Evolutionary conservation across 2,888 invertebrate genomes (phyloP), one percentile per base, ranked within the genome.

Genomic region (Hydraecia micacea): DNA sequence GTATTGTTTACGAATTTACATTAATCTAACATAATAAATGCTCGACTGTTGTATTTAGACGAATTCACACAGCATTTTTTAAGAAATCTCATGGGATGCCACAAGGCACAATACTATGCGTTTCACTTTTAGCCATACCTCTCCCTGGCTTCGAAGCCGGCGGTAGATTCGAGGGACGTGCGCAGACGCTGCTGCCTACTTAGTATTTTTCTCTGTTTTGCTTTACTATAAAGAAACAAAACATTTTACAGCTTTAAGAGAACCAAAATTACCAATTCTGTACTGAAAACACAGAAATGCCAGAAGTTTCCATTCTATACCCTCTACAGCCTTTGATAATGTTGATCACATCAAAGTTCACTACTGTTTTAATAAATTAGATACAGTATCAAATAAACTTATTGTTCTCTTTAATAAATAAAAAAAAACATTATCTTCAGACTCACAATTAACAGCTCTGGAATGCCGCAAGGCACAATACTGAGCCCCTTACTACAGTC

Each of bases 151-250:
- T 98, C 95, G 98, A 98, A 91, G 97, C 97, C n/a, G 98, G 98
- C 87, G 98, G 98, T 3, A 96, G 98, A 89, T 98, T 98, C 95
- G 98, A 98, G 94, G 98, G 98, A 0, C 97, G 98, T 85, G 97
- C 98, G 83, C 98, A 98, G 95, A 98, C 98, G 87, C 98, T 98
- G 91, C 97, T 98, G 94, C 98, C 98, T 58, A 28, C 28, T 18
- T n/a, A 55, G 8, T 58, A n/a, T n/a, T 11, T 3, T 13, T 58
- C 4, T 58, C n/a, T 60, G 6, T 6, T 28, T 32, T 21, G 8
- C 21, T 32, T 21, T 21, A 21, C 9, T 28, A 6, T 18, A 32
- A 32, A 32, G 18, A 21, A 63, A 63, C 21, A 36, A 63, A 62
- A 63, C 21, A 28, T 60, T 3, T 60, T 60, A 32, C 8, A 36